phyloP scores from a whole-genome alignment of 1,140 invertebrate genomes.

The Aphelinus certus region DNA sequence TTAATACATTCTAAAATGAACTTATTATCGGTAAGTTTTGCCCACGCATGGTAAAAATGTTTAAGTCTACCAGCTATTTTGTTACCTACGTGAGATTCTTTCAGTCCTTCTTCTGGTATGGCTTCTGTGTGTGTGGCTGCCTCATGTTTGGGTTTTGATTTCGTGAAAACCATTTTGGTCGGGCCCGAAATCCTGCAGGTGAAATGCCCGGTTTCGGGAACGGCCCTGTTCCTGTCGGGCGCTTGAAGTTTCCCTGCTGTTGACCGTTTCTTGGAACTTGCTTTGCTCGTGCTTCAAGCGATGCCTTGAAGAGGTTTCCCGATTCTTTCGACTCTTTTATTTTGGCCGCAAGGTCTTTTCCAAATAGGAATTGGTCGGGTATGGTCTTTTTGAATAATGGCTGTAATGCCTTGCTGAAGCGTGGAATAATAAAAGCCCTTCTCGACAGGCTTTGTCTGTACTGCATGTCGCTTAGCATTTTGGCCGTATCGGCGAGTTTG shows the following conservation, averaged over 20 bases:
- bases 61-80: conserved; percentile 15
- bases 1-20: conserved; percentile 1
- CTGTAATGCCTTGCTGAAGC: background rate
- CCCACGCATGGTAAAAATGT: background rate
- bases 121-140: background rate
- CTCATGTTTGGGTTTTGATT: background rate
- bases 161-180: conserved; percentile 1
- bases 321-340: conserved; percentile 3
- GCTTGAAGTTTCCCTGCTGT: background rate
- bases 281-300: background rate
- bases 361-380: background rate
- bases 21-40: conserved; percentile 4
- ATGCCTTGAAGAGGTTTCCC: background rate
- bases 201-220: background rate
- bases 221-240: conserved; percentile 5
- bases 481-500: background rate
- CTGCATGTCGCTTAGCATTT: background rate
- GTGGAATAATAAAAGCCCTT: conserved; percentile 8
- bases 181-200: background rate
- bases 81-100: background rate
- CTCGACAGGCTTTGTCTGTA: background rate
- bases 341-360: background rate
- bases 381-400: background rate
- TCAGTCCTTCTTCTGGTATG: background rate
- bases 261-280: background rate